phyloP scores from a whole-genome alignment of 2,797 vertebrate genomes.

The Enteromius treurensis region DNA sequence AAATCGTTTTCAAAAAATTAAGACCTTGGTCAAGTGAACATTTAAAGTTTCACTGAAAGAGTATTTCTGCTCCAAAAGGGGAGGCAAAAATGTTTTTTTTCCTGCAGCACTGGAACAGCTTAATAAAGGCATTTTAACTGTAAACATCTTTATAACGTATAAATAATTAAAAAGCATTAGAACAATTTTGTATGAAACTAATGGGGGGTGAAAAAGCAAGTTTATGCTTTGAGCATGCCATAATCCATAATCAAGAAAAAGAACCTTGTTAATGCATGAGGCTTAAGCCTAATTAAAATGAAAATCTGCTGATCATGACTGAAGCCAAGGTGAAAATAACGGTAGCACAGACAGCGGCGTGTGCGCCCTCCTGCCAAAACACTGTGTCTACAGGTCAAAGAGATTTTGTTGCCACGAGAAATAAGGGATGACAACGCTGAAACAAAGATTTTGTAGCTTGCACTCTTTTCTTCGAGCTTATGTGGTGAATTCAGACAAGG shows the following conservation, averaged over 20 bases:
- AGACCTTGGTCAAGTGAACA: not conserved
- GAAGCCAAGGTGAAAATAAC: slow-evolving; percentile 18
- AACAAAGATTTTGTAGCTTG: not conserved
- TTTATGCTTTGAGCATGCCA: slow-evolving; percentile 26
- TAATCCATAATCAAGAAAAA: slow-evolving; percentile 30
- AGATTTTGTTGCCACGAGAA: not conserved
- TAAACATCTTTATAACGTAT: slow-evolving; percentile 38
- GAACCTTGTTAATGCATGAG: slow-evolving; percentile 10
- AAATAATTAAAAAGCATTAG: slow-evolving; percentile 38
- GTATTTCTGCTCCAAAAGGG: not conserved
- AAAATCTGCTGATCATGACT: slow-evolving; percentile 32
- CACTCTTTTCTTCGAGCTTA: not conserved
- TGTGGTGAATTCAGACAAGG: slow-evolving; percentile 13
- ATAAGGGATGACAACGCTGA: not conserved
- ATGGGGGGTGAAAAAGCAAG: slow-evolving; percentile 11
- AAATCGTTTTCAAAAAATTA: not conserved
- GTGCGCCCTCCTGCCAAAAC: not conserved
- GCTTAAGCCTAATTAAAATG: slow-evolving; percentile 28
- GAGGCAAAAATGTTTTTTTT: not conserved
- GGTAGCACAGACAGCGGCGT: not conserved
- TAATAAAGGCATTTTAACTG: slow-evolving; percentile 39
- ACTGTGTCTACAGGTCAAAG: not conserved
- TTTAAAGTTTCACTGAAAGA: not conserved
- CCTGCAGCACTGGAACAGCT: slow-evolving; percentile 17
- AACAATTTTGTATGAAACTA: not conserved